These are phyloP conservation scores for Meghimatium bilineatum DNA, from an alignment of 2,888 invertebrate species.

Conservation along the genomic window DNA sequence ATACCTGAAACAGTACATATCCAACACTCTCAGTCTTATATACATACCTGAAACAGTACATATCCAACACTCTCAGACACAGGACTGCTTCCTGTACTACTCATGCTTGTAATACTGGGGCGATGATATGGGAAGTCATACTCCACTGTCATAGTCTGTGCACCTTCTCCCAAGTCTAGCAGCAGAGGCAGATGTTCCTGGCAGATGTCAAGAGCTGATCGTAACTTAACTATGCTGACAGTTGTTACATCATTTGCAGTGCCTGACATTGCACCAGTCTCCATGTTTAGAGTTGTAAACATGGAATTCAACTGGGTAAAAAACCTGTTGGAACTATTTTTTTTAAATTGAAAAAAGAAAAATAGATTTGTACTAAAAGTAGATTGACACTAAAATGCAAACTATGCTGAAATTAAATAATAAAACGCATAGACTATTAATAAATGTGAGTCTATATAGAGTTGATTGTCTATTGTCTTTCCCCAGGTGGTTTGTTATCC, in stretches of 20 bases:
- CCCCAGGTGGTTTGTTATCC: no score
- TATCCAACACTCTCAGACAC: conserved; percentile 75
- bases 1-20: conserved; percentile 73
- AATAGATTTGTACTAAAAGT: neutral
- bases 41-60: conserved; percentile 71
- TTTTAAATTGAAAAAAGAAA: neutral
- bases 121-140: conserved; percentile 74
- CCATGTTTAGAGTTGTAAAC: conserved; percentile 73
- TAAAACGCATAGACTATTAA: neutral
- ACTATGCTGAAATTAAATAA: neutral
- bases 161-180: conserved; percentile 68
- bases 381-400: neutral
- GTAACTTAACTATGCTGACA: conserved; percentile 63
- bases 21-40: conserved; percentile 70
- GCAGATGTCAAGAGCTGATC: conserved; percentile 73
- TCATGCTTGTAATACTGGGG: conserved; percentile 71
- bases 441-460: neutral
- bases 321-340: conserved; percentile 32
- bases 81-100: conserved; percentile 65
- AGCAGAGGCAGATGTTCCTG: conserved; percentile 72
- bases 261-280: conserved; percentile 63
- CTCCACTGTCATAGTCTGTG: conserved; percentile 55
- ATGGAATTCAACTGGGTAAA: conserved; percentile 63
- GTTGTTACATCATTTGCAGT: neutral
- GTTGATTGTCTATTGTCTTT: no score